Evolutionary conservation across 2,888 invertebrate genomes (phyloP), one percentile per base, ranked within the genome.

Genomic region (Gibbula magus): DNA sequence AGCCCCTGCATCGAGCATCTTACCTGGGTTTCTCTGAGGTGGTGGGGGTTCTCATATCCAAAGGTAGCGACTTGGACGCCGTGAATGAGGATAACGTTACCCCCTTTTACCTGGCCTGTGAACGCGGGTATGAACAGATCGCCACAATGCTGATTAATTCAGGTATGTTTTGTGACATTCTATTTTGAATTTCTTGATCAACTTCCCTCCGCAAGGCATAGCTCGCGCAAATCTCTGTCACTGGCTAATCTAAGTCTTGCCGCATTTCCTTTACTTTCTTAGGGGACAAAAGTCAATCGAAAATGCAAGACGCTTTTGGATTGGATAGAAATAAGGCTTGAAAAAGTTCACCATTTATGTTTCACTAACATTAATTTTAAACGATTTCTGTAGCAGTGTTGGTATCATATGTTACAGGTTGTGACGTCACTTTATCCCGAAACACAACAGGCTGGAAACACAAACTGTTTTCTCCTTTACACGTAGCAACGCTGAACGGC

Each of bases 21-120:
- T 32, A 35, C 20, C 22, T 54, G 32, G 75, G 54, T n/a, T 25
- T 54, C 29, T 32, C 54, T 20, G 54, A 75, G 35, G n/a, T 75
- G 7, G 74, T 75, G 18, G 25, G 18, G 20, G n/a, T 75, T 2
- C 54, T 75, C 2, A 25, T 75, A 25, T 53, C 54, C 16, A 29
- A 75, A 29, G 75, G 75, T 29, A 53, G 54, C n/a, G 32, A 75
- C 16, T 13, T 54, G 13, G 54, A 75, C 29, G 54, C n/a, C 13
- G 54, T 54, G 7, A 35, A 35, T 18, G 32, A 54, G 20, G 20
- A n/a, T 29, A 75, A 32, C 29, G 54, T 75, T 7, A 75, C 75
- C 1, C 75, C 75, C 7, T 20, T 75, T 3, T 75, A 75, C 32
- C 54, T 54, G 2, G 75, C 75, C n/a, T 75, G 75, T 75, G 53